Evolutionary conservation across 1,140 invertebrate species (phyloP).

Genomic region (Nomia melanderi): DNA sequence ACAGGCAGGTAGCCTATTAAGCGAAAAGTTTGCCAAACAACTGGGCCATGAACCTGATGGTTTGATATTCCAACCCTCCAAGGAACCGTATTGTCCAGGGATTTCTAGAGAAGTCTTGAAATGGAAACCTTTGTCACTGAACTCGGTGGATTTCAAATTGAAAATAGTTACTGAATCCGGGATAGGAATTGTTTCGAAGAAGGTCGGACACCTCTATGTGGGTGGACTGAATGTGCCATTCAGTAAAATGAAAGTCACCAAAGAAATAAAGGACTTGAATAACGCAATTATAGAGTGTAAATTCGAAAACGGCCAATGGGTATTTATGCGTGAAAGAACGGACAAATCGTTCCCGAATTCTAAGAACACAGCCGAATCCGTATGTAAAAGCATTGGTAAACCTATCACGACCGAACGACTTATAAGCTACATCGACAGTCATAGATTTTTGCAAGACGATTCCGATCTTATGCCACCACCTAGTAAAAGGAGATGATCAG

Average conservation of each 20-base stretch:
- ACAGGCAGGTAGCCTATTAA: slow-evolving; percentile 86
- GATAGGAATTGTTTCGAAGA: slow-evolving; percentile 87
- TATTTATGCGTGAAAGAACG: slow-evolving; percentile 96
- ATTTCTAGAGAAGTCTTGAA: slow-evolving; percentile 93
- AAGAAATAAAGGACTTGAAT: slow-evolving; percentile 89
- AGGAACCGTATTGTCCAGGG: slow-evolving; percentile 92
- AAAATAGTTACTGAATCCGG: slow-evolving; percentile 89
- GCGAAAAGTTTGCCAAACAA: slow-evolving; percentile 92
- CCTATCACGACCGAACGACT: slow-evolving; percentile 92
- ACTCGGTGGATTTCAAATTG: slow-evolving; percentile 97
- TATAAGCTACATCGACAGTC: slow-evolving; percentile 86
- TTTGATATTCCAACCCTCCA: slow-evolving; percentile 97
- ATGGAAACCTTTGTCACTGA: slow-evolving; percentile 97
- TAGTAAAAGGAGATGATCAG: slow-evolving; percentile 59
- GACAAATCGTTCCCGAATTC: slow-evolving; percentile 99
- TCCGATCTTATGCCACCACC: slow-evolving; percentile 86
- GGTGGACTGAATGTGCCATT: slow-evolving; percentile 87
- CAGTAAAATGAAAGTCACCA: slow-evolving; percentile 88
- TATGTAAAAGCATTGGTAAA: slow-evolving; percentile 86
- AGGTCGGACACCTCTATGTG: slow-evolving; percentile 91
- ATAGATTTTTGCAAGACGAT: slow-evolving; percentile 83
- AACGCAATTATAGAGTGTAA: slow-evolving; percentile 99
- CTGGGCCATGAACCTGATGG: slow-evolving; percentile 98
- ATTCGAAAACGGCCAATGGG: slow-evolving; percentile 89
- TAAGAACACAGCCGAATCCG: slow-evolving; percentile 88